Evolutionary conservation across 1,140 invertebrate species (phyloP).

Genomic region (Phenacoccus solenopsis): DNA sequence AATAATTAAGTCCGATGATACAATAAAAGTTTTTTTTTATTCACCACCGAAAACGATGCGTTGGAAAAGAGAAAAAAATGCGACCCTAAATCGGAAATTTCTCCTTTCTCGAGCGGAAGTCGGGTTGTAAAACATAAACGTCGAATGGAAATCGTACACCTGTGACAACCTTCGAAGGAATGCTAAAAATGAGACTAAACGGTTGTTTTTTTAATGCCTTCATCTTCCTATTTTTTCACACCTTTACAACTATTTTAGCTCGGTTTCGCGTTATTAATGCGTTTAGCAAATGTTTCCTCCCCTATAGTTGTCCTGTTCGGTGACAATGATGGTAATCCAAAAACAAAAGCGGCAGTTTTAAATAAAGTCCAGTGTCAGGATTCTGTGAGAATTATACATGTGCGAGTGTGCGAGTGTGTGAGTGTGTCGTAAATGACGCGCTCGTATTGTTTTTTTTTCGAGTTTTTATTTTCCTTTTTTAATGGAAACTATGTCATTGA

Average conservation of each 20-base stretch:
- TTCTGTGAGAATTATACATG: too few species aligned
- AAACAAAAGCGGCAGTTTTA: too few species aligned
- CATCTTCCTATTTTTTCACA: background rate
- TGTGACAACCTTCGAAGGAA: background rate
- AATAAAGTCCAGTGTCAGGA: too few species aligned
- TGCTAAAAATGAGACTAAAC: background rate
- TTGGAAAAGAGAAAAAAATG: background rate
- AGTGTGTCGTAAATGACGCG: too few species aligned
- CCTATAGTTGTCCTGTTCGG: too few species aligned
- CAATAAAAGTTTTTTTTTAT: background rate
- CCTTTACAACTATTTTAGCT: background rate
- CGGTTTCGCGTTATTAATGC: background rate
- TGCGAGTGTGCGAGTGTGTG: too few species aligned
- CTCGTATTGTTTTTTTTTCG: too few species aligned
- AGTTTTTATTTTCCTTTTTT: too few species aligned
- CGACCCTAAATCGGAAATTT: background rate
- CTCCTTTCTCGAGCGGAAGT: background rate
- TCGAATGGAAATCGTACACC: background rate
- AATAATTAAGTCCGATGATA: background rate
- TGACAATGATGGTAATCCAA: too few species aligned
- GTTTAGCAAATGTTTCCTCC: too few species aligned
- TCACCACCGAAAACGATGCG: background rate
- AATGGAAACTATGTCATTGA: too few species aligned
- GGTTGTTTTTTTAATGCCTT: background rate
- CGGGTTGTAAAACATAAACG: background rate